Evolutionary conservation across 2,797 vertebrate genomes (phyloP), one percentile per base, ranked within the genome.

Genomic region (Scomberomorus guttatus): DNA sequence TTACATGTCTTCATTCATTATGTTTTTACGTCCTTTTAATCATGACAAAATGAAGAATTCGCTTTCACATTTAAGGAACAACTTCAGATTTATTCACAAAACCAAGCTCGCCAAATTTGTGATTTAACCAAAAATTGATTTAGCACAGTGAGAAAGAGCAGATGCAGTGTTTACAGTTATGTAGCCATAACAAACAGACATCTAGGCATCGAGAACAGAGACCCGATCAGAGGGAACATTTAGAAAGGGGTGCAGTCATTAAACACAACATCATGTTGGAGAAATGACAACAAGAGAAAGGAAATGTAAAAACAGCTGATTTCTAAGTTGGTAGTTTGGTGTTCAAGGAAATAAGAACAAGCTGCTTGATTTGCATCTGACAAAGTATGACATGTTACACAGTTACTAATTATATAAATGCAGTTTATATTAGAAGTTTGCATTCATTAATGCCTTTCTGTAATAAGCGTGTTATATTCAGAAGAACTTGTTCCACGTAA

Each of bases 1-100:
- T 66, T 15, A 2, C 14, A 12, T 55, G 24, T 18, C 25, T 67
- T 60, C 7, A 4, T 50, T 17, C 3, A 17, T 37, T 9, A 10
- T 34, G 39, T 56, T 74, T 64, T 0, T 50, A 0, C 18, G 9
- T 58, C 29, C 22, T 42, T 25, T 52, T n/a, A 0, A 4, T 8
- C 24, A 69, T 4, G 13, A 77, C 0, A 8, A 1, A 60, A 11
- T 4, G 4, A 61, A 50, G 6, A 27, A 62, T 22, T 55, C 6
- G 7, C 13, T 17, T 82, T 79, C 52, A 82, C 74, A 61, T 56
- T 56, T 32, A 83, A 79, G 48, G 51, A 57, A 68, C 34, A 51
- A 25, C 52, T 20, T 82, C 27, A 68, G 65, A 51, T 91, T 92
- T 91, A 92, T 88, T 92, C 77, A 88, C 71, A 54, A 63, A 77